Evolutionary conservation across 2,113 vertebrate species (phyloP), one percentile per base, ranked within the genome.

Genomic region (Diphyllodes magnificus): DNA sequence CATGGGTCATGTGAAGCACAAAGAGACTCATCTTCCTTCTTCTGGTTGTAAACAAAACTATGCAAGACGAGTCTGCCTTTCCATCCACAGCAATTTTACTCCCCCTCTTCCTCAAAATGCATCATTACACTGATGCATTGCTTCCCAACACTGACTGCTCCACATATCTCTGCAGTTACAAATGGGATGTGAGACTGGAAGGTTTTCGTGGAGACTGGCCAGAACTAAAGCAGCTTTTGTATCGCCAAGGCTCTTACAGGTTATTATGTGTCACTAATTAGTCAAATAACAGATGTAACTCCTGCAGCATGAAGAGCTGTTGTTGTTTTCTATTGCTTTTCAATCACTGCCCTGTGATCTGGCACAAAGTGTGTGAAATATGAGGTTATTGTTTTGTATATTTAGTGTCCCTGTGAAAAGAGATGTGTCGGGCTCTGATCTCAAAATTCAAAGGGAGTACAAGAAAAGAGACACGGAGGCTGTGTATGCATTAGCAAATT

Each of bases 281-380:
- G 49, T 72, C 40, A 72, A 91, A 82, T 71, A 93, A 71, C 63
- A 93, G 53, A 65, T 82, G 78, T 86, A 88, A 86, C 61, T 93
- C 50, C 53, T 42, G 11, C 65, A 50, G 57, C 37, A 86, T 5
- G 50, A 75, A 79, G 78, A 88, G 21, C 56, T 90, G 56, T n/a
- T 79, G 56, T 33, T 95, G 51, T 65, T 91, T 81, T 51, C 49
- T 44, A 21, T 50, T 57, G 47, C 14, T 88, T 92, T 86, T 72
- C 53, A 68, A 61, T 53, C 91, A 30, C 35, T 78, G 80, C n/a
- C 76, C 49, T 4, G 4, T 56, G 28, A 90, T 9, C 45, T 64
- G 30, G 27, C 13, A 65, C 6, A 53, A 82, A 66, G 31, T 11
- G 8, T n/a, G 37, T 61, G 53, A 92, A 79, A 68, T 61, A n/a